These are phyloP conservation scores for Neotoma lepida DNA, from an alignment of 2,113 vertebrate genomes.

Conservation along the genomic window DNA sequence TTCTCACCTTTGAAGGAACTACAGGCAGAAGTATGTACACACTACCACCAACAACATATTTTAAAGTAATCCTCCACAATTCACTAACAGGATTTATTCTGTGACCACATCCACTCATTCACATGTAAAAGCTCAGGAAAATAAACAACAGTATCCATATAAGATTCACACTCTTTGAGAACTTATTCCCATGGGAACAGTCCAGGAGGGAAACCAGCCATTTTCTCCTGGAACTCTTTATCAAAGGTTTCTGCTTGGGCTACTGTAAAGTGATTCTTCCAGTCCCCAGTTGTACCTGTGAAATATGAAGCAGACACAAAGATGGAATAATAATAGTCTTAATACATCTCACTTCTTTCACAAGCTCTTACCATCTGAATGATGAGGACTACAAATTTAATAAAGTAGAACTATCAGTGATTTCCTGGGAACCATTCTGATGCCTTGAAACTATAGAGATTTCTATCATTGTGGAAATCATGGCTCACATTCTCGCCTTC, in stretches of 20 bases:
- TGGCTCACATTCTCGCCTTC: neutral
- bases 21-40: too few relatives aligned
- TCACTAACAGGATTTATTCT: neutral
- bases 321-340: neutral
- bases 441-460: neutral
- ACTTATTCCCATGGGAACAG: neutral
- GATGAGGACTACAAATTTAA: too few relatives aligned
- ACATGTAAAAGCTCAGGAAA: neutral
- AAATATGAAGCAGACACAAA: neutral
- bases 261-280: neutral
- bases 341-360: too few relatives aligned
- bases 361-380: neutral
- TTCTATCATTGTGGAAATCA: neutral
- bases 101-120: neutral
- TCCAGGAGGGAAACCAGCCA: neutral
- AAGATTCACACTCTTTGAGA: neutral
- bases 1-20: too few relatives aligned
- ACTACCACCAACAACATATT: too few relatives aligned
- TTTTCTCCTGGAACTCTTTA: neutral
- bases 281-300: neutral
- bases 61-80: neutral
- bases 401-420: neutral
- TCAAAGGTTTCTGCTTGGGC: neutral
- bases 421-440: accelerated
- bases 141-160: neutral